phyloP scores from a whole-genome alignment of 92 coral and sea anemone genomes.

The Paragorgia papillata region DNA sequence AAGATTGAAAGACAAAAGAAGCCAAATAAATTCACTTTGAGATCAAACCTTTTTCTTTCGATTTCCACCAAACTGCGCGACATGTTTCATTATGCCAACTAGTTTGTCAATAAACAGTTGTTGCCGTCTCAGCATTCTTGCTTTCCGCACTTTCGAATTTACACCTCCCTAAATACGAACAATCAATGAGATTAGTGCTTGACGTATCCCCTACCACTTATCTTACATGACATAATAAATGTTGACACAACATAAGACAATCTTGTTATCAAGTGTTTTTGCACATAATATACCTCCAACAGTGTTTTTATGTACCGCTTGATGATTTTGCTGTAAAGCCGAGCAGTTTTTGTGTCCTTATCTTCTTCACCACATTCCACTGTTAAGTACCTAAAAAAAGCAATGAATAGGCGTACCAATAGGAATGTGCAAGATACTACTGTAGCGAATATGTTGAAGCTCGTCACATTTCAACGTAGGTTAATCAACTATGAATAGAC shows the following conservation, averaged over 20 bases:
- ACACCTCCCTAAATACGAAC: conserved; percentile 95
- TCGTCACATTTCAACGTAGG: too few species aligned
- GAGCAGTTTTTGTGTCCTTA: conserved; percentile 71
- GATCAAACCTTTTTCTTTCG: conserved; percentile 75
- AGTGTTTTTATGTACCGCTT: conserved; percentile 81
- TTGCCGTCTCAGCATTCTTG: conserved; percentile 87
- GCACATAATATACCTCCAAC: conserved; percentile 64
- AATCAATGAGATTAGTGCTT: too few species aligned
- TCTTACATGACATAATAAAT: too few species aligned
- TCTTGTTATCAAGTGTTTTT: not conserved
- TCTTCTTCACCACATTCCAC: conserved; percentile 96
- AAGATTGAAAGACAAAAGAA: not conserved
- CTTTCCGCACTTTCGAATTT: conserved; percentile 77
- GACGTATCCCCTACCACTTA: too few species aligned
- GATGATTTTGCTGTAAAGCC: conserved; percentile 80
- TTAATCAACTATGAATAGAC: too few species aligned
- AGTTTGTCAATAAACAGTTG: conserved; percentile 75
- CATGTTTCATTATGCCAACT: conserved; percentile 79
- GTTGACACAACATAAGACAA: not conserved
- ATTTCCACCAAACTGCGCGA: conserved; percentile 89
- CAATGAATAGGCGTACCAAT: too few species aligned
- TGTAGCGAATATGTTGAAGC: too few species aligned
- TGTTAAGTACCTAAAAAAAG: conserved; percentile 68
- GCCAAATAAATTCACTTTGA: not conserved
- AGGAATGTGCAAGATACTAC: too few species aligned